Percentiles rank a stretch among this genome's conserved stretches.
Conservation (phyloP, 2,113 vertebrate species). For the Brienomyrus brachyistius region DNA sequence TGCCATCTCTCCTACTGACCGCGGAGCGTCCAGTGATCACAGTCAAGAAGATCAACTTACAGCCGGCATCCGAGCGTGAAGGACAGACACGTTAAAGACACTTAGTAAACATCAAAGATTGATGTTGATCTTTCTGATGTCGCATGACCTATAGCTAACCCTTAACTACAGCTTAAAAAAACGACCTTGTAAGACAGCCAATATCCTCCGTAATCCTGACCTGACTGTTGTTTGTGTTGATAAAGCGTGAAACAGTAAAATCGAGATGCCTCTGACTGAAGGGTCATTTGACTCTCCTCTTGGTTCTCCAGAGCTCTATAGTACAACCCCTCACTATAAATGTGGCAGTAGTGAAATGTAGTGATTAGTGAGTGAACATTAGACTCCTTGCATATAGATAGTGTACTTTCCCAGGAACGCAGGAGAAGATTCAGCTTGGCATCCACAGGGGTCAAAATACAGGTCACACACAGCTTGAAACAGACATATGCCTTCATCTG, state of each 20-base stretch:
- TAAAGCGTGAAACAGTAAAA: neutral
- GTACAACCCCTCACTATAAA: neutral
- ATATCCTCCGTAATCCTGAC: neutral
- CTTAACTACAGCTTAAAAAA: neutral
- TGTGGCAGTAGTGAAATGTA: neutral
- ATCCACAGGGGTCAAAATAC: neutral
- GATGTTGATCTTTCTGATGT: slow-evolving; percentile 23
- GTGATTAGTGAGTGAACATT: neutral
- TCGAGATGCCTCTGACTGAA: neutral
- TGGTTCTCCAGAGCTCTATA: neutral
- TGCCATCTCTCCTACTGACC: neutral
- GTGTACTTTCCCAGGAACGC: neutral
- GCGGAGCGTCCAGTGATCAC: neutral
- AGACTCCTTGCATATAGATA: neutral
- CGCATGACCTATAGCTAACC: slow-evolving; percentile 19
- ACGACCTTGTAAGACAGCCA: neutral
- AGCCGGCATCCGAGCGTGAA: slow-evolving; percentile 29
- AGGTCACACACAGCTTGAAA: neutral
- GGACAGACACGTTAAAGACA: slow-evolving; percentile 31
- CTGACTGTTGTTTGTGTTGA: neutral
- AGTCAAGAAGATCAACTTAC: slow-evolving; percentile 28
- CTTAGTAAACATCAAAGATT: slow-evolving; percentile 33
- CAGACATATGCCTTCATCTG: neutral
- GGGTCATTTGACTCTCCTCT: neutral
- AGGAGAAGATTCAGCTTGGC: neutral